Evolutionary conservation across 2,797 vertebrate species (phyloP), one percentile per base, ranked within the genome.

Genomic region (Cuniculus paca): DNA sequence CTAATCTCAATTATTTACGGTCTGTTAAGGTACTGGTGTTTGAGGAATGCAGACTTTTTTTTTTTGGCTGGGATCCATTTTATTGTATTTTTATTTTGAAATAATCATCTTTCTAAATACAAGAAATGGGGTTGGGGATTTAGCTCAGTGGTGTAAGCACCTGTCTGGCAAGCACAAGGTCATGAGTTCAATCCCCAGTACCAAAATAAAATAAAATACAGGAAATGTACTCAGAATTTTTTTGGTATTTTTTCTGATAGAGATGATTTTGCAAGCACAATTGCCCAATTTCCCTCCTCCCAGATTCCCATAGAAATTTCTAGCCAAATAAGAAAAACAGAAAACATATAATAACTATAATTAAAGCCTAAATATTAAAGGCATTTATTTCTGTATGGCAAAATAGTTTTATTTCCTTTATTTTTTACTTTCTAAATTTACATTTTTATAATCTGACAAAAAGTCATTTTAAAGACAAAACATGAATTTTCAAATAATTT

Each of bases 1-100:
- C 36, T 63, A 14, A 82, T 54, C 68, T 16, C 17, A 87, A 17
- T 70, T 48, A 39, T 12, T 50, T 48, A 20, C 50, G 78, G 10
- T 79, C 0, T 58, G 3, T 24, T 72, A 78, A 91, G 8, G 9
- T 61, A 13, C 1, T 34, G 77, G 13, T 36, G 11, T 36, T 19
- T 81, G 4, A 92, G 50, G n/a, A 54, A 75, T 72, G 28, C 31
- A 58, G 19, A 36, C 31, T 45, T 22, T 60, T 81, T 4, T 28
- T 83, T 85, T 50, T 61, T 16, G 36, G 34, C 22, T 63, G 48
- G 20, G 17, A 12, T 50, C 24, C 50, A n/a, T 61, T 77, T 85
- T 48, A 48, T 11, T 80, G 6, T 65, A 20, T 45, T 94, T 14
- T 75, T 89, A 80, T 79, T 75, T 80, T 90, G 52, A 92, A 89